A percentile compares a stretch with the other conserved stretches of the same genome.
These are phyloP conservation scores for Phrynocephalus forsythii DNA, from an alignment of 2,797 vertebrate genomes.

Conservation along the genomic window DNA sequence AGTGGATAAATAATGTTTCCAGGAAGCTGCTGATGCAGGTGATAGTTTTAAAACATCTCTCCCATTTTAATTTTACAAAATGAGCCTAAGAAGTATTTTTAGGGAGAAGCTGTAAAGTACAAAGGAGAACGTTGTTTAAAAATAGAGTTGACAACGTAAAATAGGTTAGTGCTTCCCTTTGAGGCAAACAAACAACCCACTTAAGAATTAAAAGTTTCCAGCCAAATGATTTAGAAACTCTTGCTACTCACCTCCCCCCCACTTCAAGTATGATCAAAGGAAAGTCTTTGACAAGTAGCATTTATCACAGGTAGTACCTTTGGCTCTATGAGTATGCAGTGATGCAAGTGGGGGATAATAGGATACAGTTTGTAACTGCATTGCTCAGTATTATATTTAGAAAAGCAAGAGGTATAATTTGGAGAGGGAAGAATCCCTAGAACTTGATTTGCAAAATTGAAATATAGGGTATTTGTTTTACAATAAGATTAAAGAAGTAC, in stretches of 20 bases:
- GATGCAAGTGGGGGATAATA: constrained; percentile 61
- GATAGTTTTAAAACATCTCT: constrained; percentile 48
- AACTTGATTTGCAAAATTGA: neutral
- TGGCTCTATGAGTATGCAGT: constrained; percentile 53
- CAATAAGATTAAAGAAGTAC: neutral
- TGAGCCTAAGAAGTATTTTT: constrained; percentile 72
- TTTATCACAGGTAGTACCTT: constrained; percentile 71
- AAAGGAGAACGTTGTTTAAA: constrained; percentile 74
- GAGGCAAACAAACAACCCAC: constrained; percentile 70
- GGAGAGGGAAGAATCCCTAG: neutral
- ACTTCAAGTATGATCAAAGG: constrained; percentile 65
- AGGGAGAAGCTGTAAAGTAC: constrained; percentile 67
- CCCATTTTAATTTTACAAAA: constrained; percentile 69
- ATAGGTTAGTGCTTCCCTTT: constrained; percentile 73
- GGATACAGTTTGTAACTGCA: constrained; percentile 42
- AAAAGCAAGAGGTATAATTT: constrained; percentile 32
- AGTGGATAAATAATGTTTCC: constrained; percentile 29
- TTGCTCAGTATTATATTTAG: constrained; percentile 32
- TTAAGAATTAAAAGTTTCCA: constrained; percentile 71
- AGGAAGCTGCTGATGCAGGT: constrained; percentile 64
- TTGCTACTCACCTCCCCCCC: constrained; percentile 30
- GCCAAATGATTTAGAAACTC: constrained; percentile 70
- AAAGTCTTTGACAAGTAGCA: constrained; percentile 68
- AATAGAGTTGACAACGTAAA: constrained; percentile 73
- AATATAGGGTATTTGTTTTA: neutral